Percentiles rank a stretch among this genome's conserved stretches.
Evolutionary conservation across 2,113 vertebrate species (phyloP).

Genomic region (Pholis gunnellus): DNA sequence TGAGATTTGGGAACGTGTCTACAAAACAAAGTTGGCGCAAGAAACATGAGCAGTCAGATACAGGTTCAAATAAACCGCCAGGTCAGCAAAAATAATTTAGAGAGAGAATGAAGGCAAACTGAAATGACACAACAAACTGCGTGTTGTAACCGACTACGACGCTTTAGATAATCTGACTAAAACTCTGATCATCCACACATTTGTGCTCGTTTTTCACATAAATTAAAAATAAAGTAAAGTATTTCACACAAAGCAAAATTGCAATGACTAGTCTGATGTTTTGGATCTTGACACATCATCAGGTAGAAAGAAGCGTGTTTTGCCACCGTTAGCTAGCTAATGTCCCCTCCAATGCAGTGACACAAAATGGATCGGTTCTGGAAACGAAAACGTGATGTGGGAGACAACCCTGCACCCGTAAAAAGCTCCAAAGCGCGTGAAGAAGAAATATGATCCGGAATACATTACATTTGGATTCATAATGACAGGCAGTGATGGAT

Average conservation of each 20-base stretch:
- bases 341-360: background rate
- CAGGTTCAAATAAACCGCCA: background rate
- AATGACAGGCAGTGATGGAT: background rate
- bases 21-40: background rate
- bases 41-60: background rate
- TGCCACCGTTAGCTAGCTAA: background rate
- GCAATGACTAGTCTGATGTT: background rate
- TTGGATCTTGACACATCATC: background rate
- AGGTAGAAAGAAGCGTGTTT: background rate
- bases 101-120: background rate
- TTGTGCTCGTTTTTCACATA: no score
- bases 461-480: background rate
- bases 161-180: background rate
- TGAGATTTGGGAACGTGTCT: background rate
- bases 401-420: background rate
- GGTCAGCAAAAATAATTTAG: background rate
- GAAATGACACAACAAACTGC: background rate
- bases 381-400: background rate
- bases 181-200: background rate
- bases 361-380: background rate
- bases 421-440: background rate
- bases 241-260: background rate
- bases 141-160: no score
- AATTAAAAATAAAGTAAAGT: background rate
- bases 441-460: background rate